phyloP scores from a whole-genome alignment of 2,888 invertebrate species.

The Drosophila macrothrix region DNA sequence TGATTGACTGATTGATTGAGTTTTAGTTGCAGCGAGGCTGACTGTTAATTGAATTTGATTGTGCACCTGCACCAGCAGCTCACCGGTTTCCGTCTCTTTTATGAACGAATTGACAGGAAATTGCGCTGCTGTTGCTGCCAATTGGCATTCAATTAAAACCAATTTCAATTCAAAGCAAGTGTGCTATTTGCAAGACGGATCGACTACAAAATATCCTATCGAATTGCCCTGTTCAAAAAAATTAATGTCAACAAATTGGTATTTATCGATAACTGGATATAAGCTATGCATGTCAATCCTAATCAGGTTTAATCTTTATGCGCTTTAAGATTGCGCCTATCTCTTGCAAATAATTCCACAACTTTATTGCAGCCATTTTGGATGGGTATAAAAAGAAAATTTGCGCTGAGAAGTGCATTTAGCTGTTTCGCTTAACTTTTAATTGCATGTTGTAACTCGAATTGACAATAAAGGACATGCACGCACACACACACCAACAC shows the following conservation, averaged over 20 bases:
- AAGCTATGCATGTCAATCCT: not conserved
- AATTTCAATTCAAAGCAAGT: conserved; percentile 45
- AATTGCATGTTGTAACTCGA: conserved; percentile 52
- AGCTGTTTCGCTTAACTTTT: conserved; percentile 51
- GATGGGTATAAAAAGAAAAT: conserved; percentile 3
- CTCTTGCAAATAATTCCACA: not conserved
- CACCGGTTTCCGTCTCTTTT: conserved; percentile 29
- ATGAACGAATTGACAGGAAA: conserved; percentile 61
- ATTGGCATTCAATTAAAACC: conserved; percentile 68
- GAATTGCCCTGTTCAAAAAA: not conserved
- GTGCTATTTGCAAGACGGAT: not conserved
- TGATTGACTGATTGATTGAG: conserved; percentile 10
- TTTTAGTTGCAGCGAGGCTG: conserved; percentile 4
- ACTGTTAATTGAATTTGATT: conserved; percentile 66
- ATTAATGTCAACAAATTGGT: not conserved
- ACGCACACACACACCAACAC: not conserved
- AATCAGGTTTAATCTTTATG: not conserved
- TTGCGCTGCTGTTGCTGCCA: conserved; percentile 57
- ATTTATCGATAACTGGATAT: not conserved
- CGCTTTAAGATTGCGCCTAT: not conserved
- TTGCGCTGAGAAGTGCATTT: conserved; percentile 37
- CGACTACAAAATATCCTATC: not conserved
- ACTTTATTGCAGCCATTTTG: not conserved
- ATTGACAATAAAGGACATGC: conserved; percentile 20
- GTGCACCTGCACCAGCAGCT: conserved; percentile 36